Evolutionary conservation across 2,888 invertebrate species (phyloP).

Genomic region (Temnothorax rugatulus): DNA sequence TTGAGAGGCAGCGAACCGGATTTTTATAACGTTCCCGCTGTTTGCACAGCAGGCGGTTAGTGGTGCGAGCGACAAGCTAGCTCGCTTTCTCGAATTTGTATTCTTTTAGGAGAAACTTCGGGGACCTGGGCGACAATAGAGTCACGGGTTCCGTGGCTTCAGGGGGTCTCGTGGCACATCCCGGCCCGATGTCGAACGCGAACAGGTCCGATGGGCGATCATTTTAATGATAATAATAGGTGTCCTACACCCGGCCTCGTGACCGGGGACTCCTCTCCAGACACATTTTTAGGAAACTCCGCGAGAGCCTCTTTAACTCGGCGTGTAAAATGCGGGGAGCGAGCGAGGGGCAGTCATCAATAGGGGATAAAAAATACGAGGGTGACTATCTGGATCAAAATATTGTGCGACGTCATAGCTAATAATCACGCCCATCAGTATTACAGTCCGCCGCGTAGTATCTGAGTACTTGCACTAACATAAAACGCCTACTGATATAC

Average conservation of each 20-base stretch:
- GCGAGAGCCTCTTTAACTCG: conserved; percentile 41
- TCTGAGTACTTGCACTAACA: not conserved
- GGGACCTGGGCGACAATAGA: conserved; percentile 34
- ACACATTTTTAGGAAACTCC: conserved; percentile 44
- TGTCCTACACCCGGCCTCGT: not conserved
- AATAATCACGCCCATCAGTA: not conserved
- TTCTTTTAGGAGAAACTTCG: conserved; percentile 66
- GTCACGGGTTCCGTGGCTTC: not conserved
- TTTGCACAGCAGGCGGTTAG: conserved; percentile 77
- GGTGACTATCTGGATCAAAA: not conserved
- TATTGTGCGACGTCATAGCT: not conserved
- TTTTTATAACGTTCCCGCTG: conserved; percentile 58
- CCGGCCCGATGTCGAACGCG: conserved; percentile 36
- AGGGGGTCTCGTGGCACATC: not conserved
- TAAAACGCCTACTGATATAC: not conserved
- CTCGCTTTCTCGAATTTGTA: conserved; percentile 73
- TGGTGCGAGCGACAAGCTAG: conserved; percentile 67
- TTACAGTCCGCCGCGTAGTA: not conserved
- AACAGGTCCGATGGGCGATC: conserved; percentile 50
- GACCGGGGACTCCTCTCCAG: conserved; percentile 44
- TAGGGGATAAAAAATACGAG: not conserved
- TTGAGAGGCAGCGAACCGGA: conserved; percentile 39
- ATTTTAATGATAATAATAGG: conserved; percentile 73
- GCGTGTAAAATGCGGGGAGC: conserved; percentile 40
- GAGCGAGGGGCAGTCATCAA: not conserved